Base-by-base conservation (phyloP, 2,797 vertebrate species). In the Gallirallus australis region DNA sequence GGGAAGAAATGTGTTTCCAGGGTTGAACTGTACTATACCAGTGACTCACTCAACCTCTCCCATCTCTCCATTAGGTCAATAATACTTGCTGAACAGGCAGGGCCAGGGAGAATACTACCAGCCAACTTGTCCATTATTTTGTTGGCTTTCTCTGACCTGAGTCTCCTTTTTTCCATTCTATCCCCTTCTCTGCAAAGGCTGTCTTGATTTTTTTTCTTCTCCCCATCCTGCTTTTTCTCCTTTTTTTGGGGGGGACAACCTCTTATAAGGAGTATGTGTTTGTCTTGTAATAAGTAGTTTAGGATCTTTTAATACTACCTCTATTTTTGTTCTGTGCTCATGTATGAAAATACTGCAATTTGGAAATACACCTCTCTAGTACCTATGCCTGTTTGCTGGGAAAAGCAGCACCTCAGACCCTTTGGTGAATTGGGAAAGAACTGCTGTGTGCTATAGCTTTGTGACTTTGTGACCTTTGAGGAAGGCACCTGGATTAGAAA, bases 41-140 rank as follows among this genome's bases (percentile, higher is more conserved):
- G 0, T 94, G 85, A 94, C 66, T 95, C 77, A 93, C 35, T 72
- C 47, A 82, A 25, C 76, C 93, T 93, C 85, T 96, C 82, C 88
- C 47, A 64, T 76, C 25, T 77, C 71, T 79, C 77, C 31, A 10
- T 45, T 83, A 70, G 76, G 39, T 94, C 73, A 78, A 11, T 72
- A 69, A 7, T 72, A 65, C 66, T 93, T 94, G 66, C 45, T 90
- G 76, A 86, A 79, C 39, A 83, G 63, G 66, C 87, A 91, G 48
- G 65, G 61, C 72, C n/a, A 24, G 76, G 40, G 73, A 86, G 39
- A 48, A 53, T 31, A 35, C 37, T 81, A 52, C 37, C 35, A 90
- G 56, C 27, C 59, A 93, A 4, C 40, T 82, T 61, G 35, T 63
- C 60, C 19, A 21, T 33, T 79, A 5, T 63, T 91, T 89, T 50